Evolutionary conservation across 2,888 invertebrate genomes (phyloP).

Genomic region (Philaethria dido): DNA sequence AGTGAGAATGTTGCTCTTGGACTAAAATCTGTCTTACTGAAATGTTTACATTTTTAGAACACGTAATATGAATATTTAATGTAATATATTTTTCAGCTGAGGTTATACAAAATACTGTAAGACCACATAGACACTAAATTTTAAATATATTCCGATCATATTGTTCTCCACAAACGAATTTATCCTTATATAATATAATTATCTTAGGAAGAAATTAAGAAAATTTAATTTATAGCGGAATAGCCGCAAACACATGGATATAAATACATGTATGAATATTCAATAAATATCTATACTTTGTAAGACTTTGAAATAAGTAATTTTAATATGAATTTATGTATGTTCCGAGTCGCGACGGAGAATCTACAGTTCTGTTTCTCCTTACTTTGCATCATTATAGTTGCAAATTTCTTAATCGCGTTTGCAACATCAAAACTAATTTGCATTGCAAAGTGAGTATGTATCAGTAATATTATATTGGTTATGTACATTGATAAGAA

Average conservation of each 20-base stretch:
- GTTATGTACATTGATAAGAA: constrained; percentile 48
- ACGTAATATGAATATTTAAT: no score
- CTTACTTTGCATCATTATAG: constrained; percentile 26
- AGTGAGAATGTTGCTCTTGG: no score
- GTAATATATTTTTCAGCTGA: no score
- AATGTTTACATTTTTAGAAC: no score
- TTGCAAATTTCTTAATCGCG: constrained; percentile 42
- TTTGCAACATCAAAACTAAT: constrained; percentile 44
- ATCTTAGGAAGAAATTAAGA: no score
- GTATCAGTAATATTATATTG: constrained; percentile 46
- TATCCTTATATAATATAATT: no score
- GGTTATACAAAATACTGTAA: no score
- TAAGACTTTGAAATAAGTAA: not conserved
- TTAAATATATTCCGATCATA: no score
- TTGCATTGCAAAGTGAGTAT: constrained; percentile 45
- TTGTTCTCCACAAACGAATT: no score
- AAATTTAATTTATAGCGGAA: not conserved
- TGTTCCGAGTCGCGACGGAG: not conserved
- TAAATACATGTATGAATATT: not conserved
- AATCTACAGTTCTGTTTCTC: not conserved
- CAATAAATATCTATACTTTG: not conserved
- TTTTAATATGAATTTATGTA: constrained; percentile 2
- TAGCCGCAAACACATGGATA: not conserved
- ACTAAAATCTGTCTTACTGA: no score
- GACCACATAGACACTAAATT: no score